phyloP scores from a whole-genome alignment of 2,113 vertebrate genomes.

The Callionymus lyra region DNA sequence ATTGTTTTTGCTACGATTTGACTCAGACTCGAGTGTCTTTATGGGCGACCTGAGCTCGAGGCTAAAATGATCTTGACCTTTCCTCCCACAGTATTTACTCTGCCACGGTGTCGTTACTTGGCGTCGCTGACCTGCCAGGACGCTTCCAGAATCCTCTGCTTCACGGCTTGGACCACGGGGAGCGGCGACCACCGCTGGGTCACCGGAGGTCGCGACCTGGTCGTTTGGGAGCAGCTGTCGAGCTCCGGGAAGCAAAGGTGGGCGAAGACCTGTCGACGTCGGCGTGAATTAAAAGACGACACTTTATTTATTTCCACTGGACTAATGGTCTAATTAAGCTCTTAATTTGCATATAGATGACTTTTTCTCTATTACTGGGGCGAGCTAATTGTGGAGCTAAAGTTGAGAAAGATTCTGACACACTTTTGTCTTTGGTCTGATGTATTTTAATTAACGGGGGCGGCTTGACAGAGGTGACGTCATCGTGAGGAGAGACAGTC shows the following conservation, averaged over 20 bases:
- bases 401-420: conserved; percentile 6
- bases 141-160: conserved; percentile 65
- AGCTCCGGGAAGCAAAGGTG: conserved; percentile 62
- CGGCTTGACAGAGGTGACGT: conserved; percentile 60
- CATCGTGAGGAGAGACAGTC: conserved; percentile 52
- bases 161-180: conserved; percentile 65
- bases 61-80: too few species aligned
- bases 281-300: neutral
- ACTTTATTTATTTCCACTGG: too few species aligned
- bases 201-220: conserved; percentile 60
- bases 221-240: conserved; percentile 71
- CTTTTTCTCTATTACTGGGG: conserved; percentile 1
- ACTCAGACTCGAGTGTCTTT: too few species aligned
- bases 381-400: conserved; percentile 12
- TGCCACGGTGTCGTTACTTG: conserved; percentile 67
- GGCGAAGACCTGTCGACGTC: conserved; percentile 5
- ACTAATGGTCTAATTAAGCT: neutral
- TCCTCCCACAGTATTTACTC: conserved; percentile 58
- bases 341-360: conserved; percentile 31
- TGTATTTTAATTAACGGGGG: conserved; percentile 9
- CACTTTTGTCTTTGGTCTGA: conserved; percentile 9
- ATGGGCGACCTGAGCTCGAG: too few species aligned
- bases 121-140: conserved; percentile 59
- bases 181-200: conserved; percentile 74
- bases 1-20: too few species aligned